Conservation (phyloP, 2,888 invertebrate species). For the Drosophila hamatofila region DNA sequence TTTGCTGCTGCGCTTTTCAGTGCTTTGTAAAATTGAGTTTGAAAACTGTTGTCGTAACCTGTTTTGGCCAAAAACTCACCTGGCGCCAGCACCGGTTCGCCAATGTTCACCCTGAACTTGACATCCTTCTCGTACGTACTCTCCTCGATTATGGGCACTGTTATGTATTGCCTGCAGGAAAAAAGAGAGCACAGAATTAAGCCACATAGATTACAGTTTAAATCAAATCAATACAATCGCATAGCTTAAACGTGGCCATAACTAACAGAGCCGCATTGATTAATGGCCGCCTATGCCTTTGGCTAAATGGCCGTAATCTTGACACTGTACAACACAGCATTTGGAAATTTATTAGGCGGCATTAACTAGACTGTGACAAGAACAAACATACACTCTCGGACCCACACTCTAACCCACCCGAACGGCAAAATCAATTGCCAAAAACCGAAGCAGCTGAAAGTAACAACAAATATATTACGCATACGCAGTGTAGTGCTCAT, state of each 20-base stretch:
- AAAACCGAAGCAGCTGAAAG: constrained; percentile 17
- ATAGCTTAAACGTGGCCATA: constrained; percentile 25
- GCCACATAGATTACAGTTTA: constrained; percentile 28
- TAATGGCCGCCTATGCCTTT: constrained; percentile 46
- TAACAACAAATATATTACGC: constrained; percentile 32
- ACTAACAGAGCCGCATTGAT: constrained; percentile 50
- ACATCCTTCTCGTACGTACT: constrained; percentile 99
- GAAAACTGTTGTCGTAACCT: constrained; percentile 29
- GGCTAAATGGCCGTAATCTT: constrained; percentile 69
- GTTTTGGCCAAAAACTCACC: constrained; percentile 87
- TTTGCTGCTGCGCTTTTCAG: constrained; percentile 23
- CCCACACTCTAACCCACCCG: no score
- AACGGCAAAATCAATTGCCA: constrained; percentile 44
- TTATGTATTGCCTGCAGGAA: constrained; percentile 93
- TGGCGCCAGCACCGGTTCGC: constrained; percentile 94
- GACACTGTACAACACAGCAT: constrained; percentile 60
- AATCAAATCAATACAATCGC: constrained; percentile 27
- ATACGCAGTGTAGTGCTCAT: constrained; percentile 54
- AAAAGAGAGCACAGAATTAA: constrained; percentile 84
- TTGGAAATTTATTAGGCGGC: constrained; percentile 67
- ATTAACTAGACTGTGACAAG: constrained; percentile 48
- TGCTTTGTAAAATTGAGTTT: constrained; percentile 51
- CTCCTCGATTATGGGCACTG: constrained; percentile 95
- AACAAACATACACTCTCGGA: not conserved
- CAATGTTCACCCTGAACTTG: constrained; percentile 95